Conservation (phyloP, 1,140 invertebrate genomes). For the Papilio polyxenes region DNA sequence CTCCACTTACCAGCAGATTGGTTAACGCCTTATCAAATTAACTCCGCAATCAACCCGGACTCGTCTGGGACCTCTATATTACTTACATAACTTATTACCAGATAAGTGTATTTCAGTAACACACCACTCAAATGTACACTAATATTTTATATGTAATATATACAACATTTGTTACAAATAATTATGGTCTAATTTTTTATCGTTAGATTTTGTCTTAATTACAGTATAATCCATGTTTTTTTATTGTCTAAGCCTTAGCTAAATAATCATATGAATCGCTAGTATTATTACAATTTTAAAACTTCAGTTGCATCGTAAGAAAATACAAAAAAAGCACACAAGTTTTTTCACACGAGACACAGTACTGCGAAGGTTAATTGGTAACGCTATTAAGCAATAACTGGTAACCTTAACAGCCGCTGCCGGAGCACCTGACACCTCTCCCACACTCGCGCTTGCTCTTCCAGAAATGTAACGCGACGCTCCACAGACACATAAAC, state of each 20-base stretch:
- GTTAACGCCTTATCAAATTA: slow-evolving; percentile 25
- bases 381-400: slow-evolving; percentile 34
- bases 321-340: background rate
- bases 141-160: too few relatives aligned
- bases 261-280: background rate
- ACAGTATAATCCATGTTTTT: too few relatives aligned
- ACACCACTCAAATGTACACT: too few relatives aligned
- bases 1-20: slow-evolving; percentile 11
- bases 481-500: background rate
- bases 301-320: background rate
- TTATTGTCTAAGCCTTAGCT: background rate
- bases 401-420: slow-evolving; percentile 35
- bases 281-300: background rate
- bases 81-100: slow-evolving; percentile 2
- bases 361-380: slow-evolving; percentile 31
- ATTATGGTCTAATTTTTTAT: background rate
- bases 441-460: slow-evolving; percentile 44
- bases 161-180: too few relatives aligned
- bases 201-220: too few relatives aligned
- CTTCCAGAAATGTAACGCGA: slow-evolving; percentile 43
- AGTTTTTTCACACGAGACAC: slow-evolving; percentile 27
- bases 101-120: background rate
- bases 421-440: slow-evolving; percentile 45
- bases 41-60: slow-evolving; percentile 13
- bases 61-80: background rate